Conservation (phyloP, 2,888 invertebrate genomes). For the Drosophila subsilvestris region DNA sequence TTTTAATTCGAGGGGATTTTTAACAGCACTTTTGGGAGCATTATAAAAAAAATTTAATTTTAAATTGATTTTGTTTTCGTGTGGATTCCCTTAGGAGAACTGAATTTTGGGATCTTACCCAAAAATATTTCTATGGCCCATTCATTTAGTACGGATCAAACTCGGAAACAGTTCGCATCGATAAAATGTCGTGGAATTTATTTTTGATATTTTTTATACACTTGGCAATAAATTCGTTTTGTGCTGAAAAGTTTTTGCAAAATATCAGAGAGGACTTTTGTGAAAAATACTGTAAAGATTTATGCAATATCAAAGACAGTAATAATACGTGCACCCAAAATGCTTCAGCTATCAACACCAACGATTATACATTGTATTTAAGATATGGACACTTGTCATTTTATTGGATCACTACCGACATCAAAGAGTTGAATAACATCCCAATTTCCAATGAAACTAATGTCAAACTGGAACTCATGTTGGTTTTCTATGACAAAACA, state of each 20-base stretch:
- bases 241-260: background rate
- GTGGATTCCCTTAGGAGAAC: background rate
- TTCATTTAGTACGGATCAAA: background rate
- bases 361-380: background rate
- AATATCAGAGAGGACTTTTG: background rate
- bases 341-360: background rate
- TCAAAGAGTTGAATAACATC: background rate
- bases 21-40: background rate
- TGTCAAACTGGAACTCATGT: fast-evolving
- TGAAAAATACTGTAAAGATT: background rate
- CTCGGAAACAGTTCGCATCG: background rate
- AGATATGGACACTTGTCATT: fast-evolving
- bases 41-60: no score
- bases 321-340: background rate
- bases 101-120: background rate
- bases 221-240: background rate
- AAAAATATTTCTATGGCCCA: background rate
- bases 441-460: background rate
- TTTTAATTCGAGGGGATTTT: no score
- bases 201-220: background rate
- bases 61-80: no score
- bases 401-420: background rate
- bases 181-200: background rate
- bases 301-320: background rate
- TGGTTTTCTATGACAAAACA: background rate